These are phyloP conservation scores for Phortica variegata DNA, from an alignment of 1,140 invertebrate species.

Conservation along the genomic window DNA sequence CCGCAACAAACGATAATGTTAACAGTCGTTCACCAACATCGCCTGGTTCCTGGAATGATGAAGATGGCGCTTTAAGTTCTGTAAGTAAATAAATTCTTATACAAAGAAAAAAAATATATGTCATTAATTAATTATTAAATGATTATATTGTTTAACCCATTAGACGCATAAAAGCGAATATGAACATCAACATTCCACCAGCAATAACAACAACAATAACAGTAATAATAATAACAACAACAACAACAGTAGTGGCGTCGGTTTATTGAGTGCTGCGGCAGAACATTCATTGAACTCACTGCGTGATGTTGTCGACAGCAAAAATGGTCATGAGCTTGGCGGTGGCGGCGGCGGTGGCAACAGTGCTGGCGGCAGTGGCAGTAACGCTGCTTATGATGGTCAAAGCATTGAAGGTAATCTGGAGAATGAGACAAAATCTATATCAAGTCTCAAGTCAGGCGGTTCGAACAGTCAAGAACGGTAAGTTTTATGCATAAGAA, in stretches of 20 bases:
- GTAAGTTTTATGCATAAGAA: no score
- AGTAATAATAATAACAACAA: slow-evolving; percentile 28
- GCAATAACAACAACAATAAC: slow-evolving; percentile 29
- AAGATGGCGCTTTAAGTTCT: slow-evolving; percentile 50
- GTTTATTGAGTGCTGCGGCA: slow-evolving; percentile 1
- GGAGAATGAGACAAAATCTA: slow-evolving; percentile 71
- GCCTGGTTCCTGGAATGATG: slow-evolving; percentile 56
- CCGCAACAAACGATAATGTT: no score
- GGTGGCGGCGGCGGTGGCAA: slow-evolving; percentile 10
- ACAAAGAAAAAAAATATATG: no score
- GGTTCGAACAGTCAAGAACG: slow-evolving; percentile 65
- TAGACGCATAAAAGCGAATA: slow-evolving; percentile 52
- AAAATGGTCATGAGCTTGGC: slow-evolving; percentile 18
- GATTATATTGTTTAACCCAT: background rate
- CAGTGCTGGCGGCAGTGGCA: slow-evolving; percentile 15
- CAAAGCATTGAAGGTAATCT: slow-evolving; percentile 64
- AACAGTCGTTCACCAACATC: slow-evolving; percentile 53
- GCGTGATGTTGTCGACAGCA: slow-evolving; percentile 41
- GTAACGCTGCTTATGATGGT: slow-evolving; percentile 39
- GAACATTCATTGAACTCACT: slow-evolving; percentile 33
- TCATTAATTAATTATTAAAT: no score
- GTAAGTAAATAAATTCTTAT: slow-evolving; percentile 31
- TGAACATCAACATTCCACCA: slow-evolving; percentile 40
- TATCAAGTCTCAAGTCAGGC: slow-evolving; percentile 65
- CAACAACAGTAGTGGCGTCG: slow-evolving; percentile 4